Evolutionary conservation across 2,888 invertebrate genomes (phyloP).

Genomic region (Cloeon dipterum): DNA sequence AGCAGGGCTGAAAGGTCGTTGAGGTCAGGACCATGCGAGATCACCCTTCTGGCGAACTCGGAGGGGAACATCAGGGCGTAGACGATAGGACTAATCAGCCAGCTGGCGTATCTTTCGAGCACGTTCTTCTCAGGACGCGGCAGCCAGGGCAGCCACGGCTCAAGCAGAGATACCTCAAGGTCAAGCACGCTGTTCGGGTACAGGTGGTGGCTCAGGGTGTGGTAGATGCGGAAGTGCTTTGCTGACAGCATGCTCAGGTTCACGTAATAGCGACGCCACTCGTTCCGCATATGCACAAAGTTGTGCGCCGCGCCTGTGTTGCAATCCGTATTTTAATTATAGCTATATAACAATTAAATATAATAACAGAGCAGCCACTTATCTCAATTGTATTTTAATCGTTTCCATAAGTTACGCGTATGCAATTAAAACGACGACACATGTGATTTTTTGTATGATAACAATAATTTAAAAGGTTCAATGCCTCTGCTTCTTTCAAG

Average conservation of each 20-base stretch:
- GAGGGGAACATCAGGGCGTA: constrained; percentile 6
- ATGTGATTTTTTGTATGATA: too few species aligned
- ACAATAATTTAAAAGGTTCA: too few species aligned
- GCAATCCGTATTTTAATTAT: too few species aligned
- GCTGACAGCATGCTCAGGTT: constrained; percentile 39
- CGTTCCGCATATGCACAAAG: constrained; percentile 50
- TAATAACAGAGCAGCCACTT: too few species aligned
- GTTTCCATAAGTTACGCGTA: too few species aligned
- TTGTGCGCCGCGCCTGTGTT: constrained; percentile 41
- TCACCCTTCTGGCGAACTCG: constrained; percentile 6
- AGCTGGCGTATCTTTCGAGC: constrained; percentile 7
- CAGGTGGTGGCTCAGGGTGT: constrained; percentile 53
- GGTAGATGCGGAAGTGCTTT: constrained; percentile 50
- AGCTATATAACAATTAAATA: too few species aligned
- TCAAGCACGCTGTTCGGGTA: constrained; percentile 57
- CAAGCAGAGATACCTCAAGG: constrained; percentile 29
- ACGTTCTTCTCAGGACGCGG: constrained; percentile 7
- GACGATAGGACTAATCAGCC: constrained; percentile 6
- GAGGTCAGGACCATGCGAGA: neutral
- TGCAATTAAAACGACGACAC: too few species aligned
- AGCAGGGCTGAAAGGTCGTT: constrained; percentile 7
- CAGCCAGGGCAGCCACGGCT: constrained; percentile 8
- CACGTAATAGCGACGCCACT: constrained; percentile 56
- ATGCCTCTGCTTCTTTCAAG: too few species aligned
- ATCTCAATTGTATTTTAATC: too few species aligned